Evolutionary conservation across 1,140 invertebrate genomes (phyloP).

Genomic region (Bathynomus jamesi): DNA sequence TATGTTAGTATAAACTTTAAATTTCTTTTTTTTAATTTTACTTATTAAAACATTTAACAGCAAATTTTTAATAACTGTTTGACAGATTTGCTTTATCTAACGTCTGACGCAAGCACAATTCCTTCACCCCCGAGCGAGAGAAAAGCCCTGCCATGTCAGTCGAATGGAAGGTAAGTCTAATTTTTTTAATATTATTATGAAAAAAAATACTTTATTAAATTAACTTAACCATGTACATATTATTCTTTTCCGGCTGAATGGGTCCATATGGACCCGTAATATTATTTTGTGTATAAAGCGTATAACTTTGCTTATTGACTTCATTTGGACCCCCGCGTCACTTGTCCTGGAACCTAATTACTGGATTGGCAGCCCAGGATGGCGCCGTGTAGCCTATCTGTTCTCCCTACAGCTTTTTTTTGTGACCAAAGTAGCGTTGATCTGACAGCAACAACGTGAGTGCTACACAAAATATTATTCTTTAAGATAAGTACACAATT

Average conservation of each 20-base stretch:
- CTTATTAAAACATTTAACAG: too few relatives aligned
- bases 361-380: too few relatives aligned
- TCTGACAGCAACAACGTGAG: too few relatives aligned
- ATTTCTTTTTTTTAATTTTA: too few relatives aligned
- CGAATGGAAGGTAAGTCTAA: constrained; percentile 21
- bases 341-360: too few relatives aligned
- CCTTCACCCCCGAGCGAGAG: constrained; percentile 28
- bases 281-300: background rate
- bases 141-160: constrained; percentile 25
- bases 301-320: background rate
- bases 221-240: background rate
- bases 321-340: background rate
- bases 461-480: too few relatives aligned
- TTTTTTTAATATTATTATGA: background rate
- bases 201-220: too few relatives aligned
- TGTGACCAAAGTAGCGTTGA: too few relatives aligned
- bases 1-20: too few relatives aligned
- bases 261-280: background rate
- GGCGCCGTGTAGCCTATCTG: too few relatives aligned
- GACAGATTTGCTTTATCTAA: constrained; percentile 32
- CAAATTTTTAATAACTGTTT: background rate
- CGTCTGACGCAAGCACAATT: constrained; percentile 33
- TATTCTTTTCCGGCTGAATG: background rate
- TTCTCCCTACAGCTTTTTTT: too few relatives aligned
- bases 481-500: too few relatives aligned